Conservation (phyloP, 1,140 invertebrate species). For the Drosophila athabasca region DNA sequence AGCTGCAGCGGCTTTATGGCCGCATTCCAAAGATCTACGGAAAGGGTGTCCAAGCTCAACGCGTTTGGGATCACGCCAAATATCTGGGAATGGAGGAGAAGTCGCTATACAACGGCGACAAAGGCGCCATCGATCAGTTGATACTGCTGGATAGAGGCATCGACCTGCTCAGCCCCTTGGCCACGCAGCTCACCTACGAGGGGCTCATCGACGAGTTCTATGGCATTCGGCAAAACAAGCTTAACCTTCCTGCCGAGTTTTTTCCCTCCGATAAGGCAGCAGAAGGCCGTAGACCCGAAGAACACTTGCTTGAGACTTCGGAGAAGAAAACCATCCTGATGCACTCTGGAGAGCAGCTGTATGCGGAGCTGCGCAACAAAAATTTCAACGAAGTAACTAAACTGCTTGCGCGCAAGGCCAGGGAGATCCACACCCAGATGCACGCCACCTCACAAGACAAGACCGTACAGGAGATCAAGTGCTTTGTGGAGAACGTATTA, state of each 20-base stretch:
- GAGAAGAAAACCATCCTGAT: constrained; percentile 90
- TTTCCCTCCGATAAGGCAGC: constrained; percentile 89
- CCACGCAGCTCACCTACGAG: constrained; percentile 98
- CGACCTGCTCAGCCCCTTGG: constrained; percentile 95
- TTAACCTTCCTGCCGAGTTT: constrained; percentile 92
- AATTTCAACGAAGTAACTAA: constrained; percentile 96
- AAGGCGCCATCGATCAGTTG: constrained; percentile 92
- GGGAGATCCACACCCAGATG: constrained; percentile 92
- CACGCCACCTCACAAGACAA: constrained; percentile 94
- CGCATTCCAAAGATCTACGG: constrained; percentile 95
- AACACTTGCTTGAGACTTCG: constrained; percentile 84
- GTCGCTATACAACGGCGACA: constrained; percentile 84
- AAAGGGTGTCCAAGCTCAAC: constrained; percentile 93
- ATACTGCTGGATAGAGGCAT: constrained; percentile 94
- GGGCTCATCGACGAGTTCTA: constrained; percentile 92
- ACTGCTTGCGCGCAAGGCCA: constrained; percentile 93
- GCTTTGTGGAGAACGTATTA: constrained; percentile 93
- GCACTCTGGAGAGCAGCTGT: constrained; percentile 95
- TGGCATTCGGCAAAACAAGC: constrained; percentile 87
- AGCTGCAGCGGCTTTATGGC: constrained; percentile 94
- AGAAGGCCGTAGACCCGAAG: constrained; percentile 58
- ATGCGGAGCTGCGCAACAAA: constrained; percentile 94
- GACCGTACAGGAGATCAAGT: constrained; percentile 96
- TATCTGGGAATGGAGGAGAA: constrained; percentile 90
- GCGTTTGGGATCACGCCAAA: constrained; percentile 94